Evolutionary conservation across 2,113 vertebrate species (phyloP), one percentile per base, ranked within the genome.

Genomic region (Triplophysa siluroides): DNA sequence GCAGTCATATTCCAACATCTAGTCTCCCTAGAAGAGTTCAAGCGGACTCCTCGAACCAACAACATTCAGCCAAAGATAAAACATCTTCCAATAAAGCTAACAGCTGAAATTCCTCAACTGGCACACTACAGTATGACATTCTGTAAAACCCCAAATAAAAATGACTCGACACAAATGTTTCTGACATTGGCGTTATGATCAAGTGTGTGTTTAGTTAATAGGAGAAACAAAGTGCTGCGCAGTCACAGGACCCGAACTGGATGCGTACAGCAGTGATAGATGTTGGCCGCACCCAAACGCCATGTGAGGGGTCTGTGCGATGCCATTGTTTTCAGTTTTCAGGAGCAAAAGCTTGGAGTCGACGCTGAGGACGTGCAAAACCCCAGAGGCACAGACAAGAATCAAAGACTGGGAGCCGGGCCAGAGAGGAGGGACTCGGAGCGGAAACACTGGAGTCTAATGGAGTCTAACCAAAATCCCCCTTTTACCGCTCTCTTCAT

Each of bases 321-420:
- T 81, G 43, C 21, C 78, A 86, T 85, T 88, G 84, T 85, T 80
- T 63, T 56, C 54, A 71, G 84, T 85, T 80, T 63, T 56, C 54
- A 71, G 52, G 16, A 58, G 67, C 12, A 78, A 67, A 16, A 64
- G 26, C 70, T 41, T 50, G 29, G 69, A 70, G 68, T 65, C 29
- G 58, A 43, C 50, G 18, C 64, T 73, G 63, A 82, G 79, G 67
- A 80, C 19, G 43, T 64, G 56, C 60, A 80, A 81, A 81, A 79
- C 64, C 61, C 77, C 58, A 76, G 76, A 69, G 78, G 72, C 23
- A 63, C 45, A 68, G 70, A 68, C 24, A 5, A 64, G 75, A 84
- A 70, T 69, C 72, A 82, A 81, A 82, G 63, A 19, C 43, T 68
- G 62, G 41, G 68, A 58, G 29, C 41, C 47, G 21, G 33, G 66